Base-by-base conservation (phyloP, 2,797 vertebrate species). In the Hoplostethus atlanticus region DNA sequence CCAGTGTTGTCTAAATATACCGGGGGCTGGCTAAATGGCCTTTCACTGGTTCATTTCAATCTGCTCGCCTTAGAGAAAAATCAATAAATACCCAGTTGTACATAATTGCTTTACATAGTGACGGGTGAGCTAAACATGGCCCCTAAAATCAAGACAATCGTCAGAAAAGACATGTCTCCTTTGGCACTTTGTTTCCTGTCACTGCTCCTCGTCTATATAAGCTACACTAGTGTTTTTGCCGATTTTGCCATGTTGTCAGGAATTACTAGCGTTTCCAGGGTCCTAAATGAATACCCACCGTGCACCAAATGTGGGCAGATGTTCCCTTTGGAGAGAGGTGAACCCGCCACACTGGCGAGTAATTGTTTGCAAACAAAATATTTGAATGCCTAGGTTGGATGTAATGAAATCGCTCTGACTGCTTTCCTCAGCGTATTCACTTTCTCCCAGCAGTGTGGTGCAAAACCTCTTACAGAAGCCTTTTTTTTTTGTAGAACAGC, bases 331-430 rank as follows among this genome's bases (percentile, higher is more conserved):
- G 56, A 13, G 9, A 55, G 53, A 61, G 16, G 54, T 68, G 53
- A n/a, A 63, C 50, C 68, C 73, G 31, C 57, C 36, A 4, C 61
- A 66, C 48, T 13, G 21, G 48, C 17, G 40, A 46, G 62, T 51
- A 21, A 68, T 51, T 77, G 68, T 80, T 81, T 79, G 66, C 51
- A 66, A 50, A 51, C 50, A 48, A 76, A 75, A 73, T 73, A 77
- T 76, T 69, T 76, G 69, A 71, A 68, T 28, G 40, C 13, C n/a
- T 25, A n/a, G 76, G 31, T 44, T 57, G 62, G 40, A 71, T 68
- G 53, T 64, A 75, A 68, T 59, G 0, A 69, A 76, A 64, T 57
- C 0, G 3, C 34, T 64, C 40, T 21, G 16, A 51, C 30, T n/a
- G 48, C 47, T 50, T 56, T 81, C 8, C 56, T 55, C 31, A 68